Percentiles rank a stretch among this genome's conserved stretches.
Conservation (phyloP, 2,888 invertebrate genomes). For the Phragmatobia fuliginosa region DNA sequence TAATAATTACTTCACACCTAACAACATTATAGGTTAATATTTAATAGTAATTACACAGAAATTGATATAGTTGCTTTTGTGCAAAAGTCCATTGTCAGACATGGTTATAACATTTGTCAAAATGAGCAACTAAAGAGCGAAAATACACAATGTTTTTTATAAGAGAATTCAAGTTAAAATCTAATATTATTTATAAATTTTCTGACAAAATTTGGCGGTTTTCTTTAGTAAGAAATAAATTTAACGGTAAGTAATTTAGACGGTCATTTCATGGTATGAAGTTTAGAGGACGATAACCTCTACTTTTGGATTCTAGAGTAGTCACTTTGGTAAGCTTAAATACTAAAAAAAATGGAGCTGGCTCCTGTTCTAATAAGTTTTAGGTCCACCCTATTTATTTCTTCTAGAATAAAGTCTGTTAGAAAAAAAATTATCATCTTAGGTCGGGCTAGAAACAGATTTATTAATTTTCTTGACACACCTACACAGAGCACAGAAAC, state of each 20-base stretch:
- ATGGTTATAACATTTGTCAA: constrained; percentile 1
- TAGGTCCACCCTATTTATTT: no score
- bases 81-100: not conserved
- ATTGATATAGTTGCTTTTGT: not conserved
- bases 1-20: constrained; percentile 40
- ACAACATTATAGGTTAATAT: constrained; percentile 10
- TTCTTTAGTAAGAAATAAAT: constrained; percentile 39
- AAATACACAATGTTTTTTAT: constrained; percentile 25
- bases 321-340: no score
- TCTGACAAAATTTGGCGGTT: constrained; percentile 51
- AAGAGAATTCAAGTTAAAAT: constrained; percentile 45
- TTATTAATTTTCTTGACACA: no score
- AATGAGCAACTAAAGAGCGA: constrained; percentile 24
- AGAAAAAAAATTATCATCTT: no score
- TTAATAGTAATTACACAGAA: constrained; percentile 1
- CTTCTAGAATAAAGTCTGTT: no score
- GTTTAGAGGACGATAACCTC: no score
- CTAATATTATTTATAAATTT: constrained; percentile 53
- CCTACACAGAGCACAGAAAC: no score
- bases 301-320: no score
- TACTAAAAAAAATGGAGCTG: no score
- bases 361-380: no score
- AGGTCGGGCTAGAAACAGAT: no score
- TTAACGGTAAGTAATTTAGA: constrained; percentile 36
- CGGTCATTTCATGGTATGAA: no score